phyloP scores from a whole-genome alignment of 2,113 vertebrate species.

The Tragelaphus buxtoni region DNA sequence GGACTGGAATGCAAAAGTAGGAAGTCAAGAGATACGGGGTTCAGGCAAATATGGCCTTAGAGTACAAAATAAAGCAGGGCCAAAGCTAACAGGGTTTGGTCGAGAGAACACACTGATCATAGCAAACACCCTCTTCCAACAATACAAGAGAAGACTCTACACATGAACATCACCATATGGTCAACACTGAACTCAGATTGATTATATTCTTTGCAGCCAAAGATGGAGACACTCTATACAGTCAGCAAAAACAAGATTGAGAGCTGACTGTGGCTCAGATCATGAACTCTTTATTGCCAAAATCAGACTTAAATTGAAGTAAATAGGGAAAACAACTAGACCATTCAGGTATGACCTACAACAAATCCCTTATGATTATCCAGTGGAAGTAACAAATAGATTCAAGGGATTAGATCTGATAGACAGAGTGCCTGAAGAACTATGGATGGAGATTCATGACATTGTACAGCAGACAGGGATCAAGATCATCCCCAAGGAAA shows the following conservation, averaged over 20 bases:
- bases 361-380: neutral
- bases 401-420: neutral
- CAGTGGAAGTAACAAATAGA: neutral
- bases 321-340: neutral
- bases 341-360: neutral
- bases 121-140: neutral
- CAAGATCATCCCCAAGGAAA: neutral
- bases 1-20: neutral
- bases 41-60: neutral
- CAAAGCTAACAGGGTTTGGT: neutral
- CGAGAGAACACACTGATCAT: neutral
- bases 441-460: neutral
- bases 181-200: neutral
- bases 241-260: neutral
- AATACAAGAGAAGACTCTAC: neutral
- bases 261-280: neutral
- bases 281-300: neutral
- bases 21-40: neutral
- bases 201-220: neutral
- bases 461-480: neutral
- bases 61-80: neutral
- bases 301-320: neutral
- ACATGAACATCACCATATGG: neutral
- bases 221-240: neutral
- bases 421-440: neutral